Conservation (phyloP, 2,113 vertebrate species). For the Verasper variegatus region DNA sequence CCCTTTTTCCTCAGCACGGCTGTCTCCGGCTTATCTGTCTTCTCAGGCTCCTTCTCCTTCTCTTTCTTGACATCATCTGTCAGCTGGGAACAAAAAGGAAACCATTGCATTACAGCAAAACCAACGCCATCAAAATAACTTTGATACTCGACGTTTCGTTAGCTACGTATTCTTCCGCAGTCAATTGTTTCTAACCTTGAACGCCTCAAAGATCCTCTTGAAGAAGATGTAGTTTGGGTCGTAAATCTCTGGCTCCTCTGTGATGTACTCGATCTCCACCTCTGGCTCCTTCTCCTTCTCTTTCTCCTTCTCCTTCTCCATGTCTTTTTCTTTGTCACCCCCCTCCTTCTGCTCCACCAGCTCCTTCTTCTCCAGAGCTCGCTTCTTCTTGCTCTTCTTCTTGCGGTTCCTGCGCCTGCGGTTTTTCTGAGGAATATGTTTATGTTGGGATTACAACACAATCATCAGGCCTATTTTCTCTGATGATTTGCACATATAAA, state of each 20-base stretch:
- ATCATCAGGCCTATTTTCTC: too few relatives aligned
- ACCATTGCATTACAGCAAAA: not conserved
- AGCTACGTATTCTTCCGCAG: too few relatives aligned
- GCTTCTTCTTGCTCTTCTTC: conserved; percentile 88
- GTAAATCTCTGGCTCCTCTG: conserved; percentile 91
- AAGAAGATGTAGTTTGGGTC: conserved; percentile 95
- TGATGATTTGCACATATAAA: too few relatives aligned
- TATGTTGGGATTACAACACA: not conserved
- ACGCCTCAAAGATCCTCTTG: conserved; percentile 93
- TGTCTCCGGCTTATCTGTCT: conserved; percentile 85
- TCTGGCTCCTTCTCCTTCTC: conserved; percentile 72
- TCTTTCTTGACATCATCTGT: conserved; percentile 94
- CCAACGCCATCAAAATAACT: not conserved
- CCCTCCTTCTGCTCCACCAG: conserved; percentile 68
- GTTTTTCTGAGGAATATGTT: conserved; percentile 83
- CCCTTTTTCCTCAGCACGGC: conserved; percentile 87
- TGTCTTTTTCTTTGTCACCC: not conserved
- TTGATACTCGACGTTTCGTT: too few relatives aligned
- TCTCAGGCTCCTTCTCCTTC: conserved; percentile 93
- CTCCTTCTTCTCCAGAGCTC: conserved; percentile 81
- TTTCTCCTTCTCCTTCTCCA: conserved; percentile 72
- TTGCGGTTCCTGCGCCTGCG: conserved; percentile 90
- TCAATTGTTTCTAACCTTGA: conserved; percentile 83
- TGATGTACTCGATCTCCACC: conserved; percentile 92
- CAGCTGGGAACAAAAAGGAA: conserved; percentile 69